phyloP scores from a whole-genome alignment of 2,113 vertebrate genomes.

The Climacteris rufus region DNA sequence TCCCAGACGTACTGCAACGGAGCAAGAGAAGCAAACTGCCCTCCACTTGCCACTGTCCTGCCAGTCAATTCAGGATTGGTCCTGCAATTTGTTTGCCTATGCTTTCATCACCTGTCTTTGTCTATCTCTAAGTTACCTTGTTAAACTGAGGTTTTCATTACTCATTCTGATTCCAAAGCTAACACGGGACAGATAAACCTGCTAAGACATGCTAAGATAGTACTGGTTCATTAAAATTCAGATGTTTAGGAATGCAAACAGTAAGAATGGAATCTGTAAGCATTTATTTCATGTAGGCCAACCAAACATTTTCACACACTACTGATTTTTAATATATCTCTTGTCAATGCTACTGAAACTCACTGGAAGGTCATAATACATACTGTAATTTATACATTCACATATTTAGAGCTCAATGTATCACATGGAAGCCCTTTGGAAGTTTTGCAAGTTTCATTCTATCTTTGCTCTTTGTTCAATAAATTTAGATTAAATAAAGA shows the following conservation, averaged over 20 bases:
- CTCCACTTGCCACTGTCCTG: background rate
- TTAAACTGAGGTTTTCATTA: background rate
- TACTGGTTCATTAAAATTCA: background rate
- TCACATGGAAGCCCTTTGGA: background rate
- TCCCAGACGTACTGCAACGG: background rate
- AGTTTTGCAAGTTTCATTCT: background rate
- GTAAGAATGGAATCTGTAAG: background rate
- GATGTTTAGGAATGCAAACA: background rate
- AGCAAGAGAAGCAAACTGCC: background rate
- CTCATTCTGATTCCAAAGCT: background rate
- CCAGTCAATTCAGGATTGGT: background rate
- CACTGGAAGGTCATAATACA: background rate
- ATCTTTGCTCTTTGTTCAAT: background rate
- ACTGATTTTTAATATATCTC: background rate
- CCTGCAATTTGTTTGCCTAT: background rate
- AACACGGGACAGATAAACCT: background rate
- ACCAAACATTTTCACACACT: background rate
- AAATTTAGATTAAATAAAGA: background rate
- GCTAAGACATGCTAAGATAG: background rate
- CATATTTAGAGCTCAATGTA: background rate
- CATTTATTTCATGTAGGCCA: background rate
- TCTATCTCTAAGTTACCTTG: background rate
- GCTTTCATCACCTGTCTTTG: background rate
- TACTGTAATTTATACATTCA: background rate
- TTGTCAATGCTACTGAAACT: background rate